Conservation (phyloP, 2,797 vertebrate genomes). For the Tiaroga cobitis region DNA sequence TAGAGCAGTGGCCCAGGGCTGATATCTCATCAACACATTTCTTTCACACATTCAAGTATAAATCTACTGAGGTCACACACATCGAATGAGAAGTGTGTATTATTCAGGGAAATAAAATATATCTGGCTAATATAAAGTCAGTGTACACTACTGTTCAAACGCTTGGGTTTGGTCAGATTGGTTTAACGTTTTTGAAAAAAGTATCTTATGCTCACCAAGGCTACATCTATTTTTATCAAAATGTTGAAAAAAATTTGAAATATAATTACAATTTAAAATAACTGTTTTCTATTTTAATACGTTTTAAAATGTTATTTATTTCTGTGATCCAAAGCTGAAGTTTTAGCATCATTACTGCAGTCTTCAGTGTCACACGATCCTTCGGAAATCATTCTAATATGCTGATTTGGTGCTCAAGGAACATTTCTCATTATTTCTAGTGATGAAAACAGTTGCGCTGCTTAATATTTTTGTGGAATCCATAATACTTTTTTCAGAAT, state of each 20-base stretch:
- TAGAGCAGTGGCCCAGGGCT: slow-evolving; percentile 43
- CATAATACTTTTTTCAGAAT: neutral
- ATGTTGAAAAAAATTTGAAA: neutral
- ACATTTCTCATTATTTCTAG: neutral
- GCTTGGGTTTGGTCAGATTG: neutral
- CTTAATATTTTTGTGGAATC: neutral
- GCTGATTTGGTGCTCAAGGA: neutral
- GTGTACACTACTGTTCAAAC: neutral
- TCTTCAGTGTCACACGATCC: neutral
- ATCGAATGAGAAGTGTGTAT: neutral
- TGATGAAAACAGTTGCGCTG: neutral
- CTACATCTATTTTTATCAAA: neutral
- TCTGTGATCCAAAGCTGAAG: too few relatives aligned
- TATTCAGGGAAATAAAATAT: neutral
- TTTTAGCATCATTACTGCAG: neutral
- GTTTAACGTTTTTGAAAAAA: neutral
- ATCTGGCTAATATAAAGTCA: neutral
- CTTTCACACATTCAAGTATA: slow-evolving; percentile 22
- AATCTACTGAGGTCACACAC: slow-evolving; percentile 4
- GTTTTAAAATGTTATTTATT: neutral
- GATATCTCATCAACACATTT: slow-evolving; percentile 41
- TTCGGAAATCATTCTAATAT: neutral
- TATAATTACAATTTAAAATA: neutral
- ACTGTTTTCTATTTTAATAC: neutral
- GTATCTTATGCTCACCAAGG: neutral